These are phyloP conservation scores for Pharmacophagus antenor DNA, from an alignment of 2,888 invertebrate genomes.

Conservation along the genomic window DNA sequence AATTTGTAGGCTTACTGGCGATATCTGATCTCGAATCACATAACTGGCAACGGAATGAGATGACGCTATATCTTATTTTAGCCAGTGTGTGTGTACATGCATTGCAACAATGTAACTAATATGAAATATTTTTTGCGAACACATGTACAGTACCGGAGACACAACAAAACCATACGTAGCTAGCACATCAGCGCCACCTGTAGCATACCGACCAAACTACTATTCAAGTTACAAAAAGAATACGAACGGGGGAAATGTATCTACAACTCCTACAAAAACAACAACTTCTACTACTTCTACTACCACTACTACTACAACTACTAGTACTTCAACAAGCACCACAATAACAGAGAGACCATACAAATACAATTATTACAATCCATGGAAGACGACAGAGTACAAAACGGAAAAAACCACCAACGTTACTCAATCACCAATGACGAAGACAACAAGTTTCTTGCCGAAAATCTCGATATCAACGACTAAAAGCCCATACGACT, in stretches of 20 bases:
- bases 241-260: conserved; percentile 35
- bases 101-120: conserved; percentile 53
- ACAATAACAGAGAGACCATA: conserved; percentile 50
- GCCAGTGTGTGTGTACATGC: conserved; percentile 56
- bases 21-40: conserved; percentile 43
- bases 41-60: conserved; percentile 53
- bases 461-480: conserved; percentile 73
- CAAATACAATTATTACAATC: conserved; percentile 48
- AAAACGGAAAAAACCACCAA: conserved; percentile 52
- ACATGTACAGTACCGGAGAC: conserved; percentile 67
- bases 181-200: conserved; percentile 57
- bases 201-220: conserved; percentile 47
- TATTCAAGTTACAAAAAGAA: conserved; percentile 44
- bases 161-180: conserved; percentile 71
- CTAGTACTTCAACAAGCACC: conserved; percentile 40
- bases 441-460: conserved; percentile 48
- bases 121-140: conserved; percentile 48
- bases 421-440: conserved; percentile 40
- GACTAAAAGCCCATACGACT: conserved; percentile 81
- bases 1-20: not conserved
- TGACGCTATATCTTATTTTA: conserved; percentile 47
- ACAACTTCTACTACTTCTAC: conserved; percentile 36
- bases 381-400: conserved; percentile 37
- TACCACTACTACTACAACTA: conserved; percentile 33
- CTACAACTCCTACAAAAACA: conserved; percentile 40